Evolutionary conservation across 2,888 invertebrate genomes (phyloP), one percentile per base, ranked within the genome.

Genomic region (Minunthozetes semirufus): DNA sequence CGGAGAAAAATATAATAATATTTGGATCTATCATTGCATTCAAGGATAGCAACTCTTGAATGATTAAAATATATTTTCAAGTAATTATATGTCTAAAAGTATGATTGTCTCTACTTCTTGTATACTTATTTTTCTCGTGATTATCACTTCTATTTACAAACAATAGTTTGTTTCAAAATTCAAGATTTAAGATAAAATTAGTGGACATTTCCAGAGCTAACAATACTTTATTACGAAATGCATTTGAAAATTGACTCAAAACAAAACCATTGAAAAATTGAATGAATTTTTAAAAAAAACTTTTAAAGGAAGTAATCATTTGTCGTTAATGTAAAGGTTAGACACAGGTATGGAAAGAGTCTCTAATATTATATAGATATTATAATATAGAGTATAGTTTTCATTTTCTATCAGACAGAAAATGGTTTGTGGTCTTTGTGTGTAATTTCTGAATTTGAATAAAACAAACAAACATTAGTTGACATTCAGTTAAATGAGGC

Each of bases 31-130:
- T 59, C 9, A 59, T 59, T 27, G 6, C 19, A 59, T 25, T 29
- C 61, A 29, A 63, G 61, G 61, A 63, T 63, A 63, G 29, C 61
- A 29, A 63, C 22, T 63, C 33, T 29, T 63, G 17, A 63, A 1
- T 9, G 5, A 3, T 17, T 56, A 19, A 3, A 56, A 56, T 56
- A 5, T 17, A 19, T 56, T 56, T 56, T 13, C 13, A 56, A 56
- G 6, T 33, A 63, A 63, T 63, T 63, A 33, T 33, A 33, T 63
- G 33, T 5, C 15, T 33, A 29, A 17, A 2, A 27, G 15, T 61
- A 9, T 25, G 17, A n/a, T 33, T 33, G 33, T 33, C 17, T 33
- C 29, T 17, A 33, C 15, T 63, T 61, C 8, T 56, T 4, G 6
- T 27, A 27, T 61, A 5, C 15, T 27, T 61, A 11, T 61, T 27